Base-by-base conservation (phyloP, 2,888 invertebrate genomes). In the Apamea epomidion region DNA sequence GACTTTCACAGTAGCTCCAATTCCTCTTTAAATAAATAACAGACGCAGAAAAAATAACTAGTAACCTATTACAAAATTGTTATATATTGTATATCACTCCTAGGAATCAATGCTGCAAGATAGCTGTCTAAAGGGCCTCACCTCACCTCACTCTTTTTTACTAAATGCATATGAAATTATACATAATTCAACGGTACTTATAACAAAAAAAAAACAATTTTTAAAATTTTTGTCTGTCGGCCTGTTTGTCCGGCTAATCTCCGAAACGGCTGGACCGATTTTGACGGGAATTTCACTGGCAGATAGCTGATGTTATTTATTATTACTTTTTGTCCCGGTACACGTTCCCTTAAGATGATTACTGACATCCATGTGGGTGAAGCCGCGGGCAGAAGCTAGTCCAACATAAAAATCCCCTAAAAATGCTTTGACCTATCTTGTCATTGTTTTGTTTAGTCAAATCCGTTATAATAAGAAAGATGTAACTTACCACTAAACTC, bases 401-500 rank as follows among this genome's bases (percentile, higher is more conserved):
- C 10, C n/a, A 18, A 42, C 16, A 42, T n/a, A 42, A 18, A 68
- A n/a, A 18, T 16, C 18, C 6, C 18, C 5, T 42, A 45, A 45
- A 45, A 45, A 12, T 14, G 32, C 14, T 14, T 14, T 25, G 37
- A 37, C 14, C 25, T 67, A 67, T 3, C 25, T 68, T 6, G 6
- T 69, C 21, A 48, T 70, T 48, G 25, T 54, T 32, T 60, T 25
- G 62, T 60, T 48, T 29, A 16, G 16, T 62, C 32, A 25, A 71
- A 32, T 32, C 10, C 25, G 8, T n/a, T 37, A 72, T 68, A 37
- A 37, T 37, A n/a, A 72, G 32, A n/a, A 18, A 58, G 12, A n/a
- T 37, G 21, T n/a, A 68, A 72, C 87, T 93, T 92, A 97, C 97
- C 94, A 79, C 92, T 92, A 91, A 97, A 97, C 78, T 95, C 93